phyloP scores from a whole-genome alignment of 2,113 vertebrate genomes.

The Prionailurus bengalensis region DNA sequence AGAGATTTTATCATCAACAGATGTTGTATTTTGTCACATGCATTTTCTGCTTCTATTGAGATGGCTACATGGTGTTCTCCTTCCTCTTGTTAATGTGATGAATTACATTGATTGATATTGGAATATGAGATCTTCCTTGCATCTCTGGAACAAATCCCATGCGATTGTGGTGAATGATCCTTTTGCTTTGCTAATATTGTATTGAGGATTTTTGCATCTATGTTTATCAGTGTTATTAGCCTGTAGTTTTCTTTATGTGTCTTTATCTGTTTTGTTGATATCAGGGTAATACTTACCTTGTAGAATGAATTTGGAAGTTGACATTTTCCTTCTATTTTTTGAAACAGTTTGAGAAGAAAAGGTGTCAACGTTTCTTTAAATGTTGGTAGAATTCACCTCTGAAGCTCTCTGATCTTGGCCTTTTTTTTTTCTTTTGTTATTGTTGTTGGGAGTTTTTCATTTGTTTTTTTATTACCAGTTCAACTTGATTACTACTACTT shows the following conservation, averaged over 20 bases:
- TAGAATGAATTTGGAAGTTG: not conserved
- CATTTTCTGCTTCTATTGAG: not conserved
- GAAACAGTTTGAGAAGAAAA: not conserved
- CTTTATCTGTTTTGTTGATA: not conserved
- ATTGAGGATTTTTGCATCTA: not conserved
- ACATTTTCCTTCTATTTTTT: not conserved
- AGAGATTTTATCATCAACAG: not conserved
- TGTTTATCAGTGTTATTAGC: not conserved
- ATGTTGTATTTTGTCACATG: not conserved
- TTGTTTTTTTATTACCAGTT: not conserved
- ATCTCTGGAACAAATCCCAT: not conserved
- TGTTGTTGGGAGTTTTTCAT: not conserved
- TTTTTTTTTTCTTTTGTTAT: not conserved
- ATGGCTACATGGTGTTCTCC: not conserved
- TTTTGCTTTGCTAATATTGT: not conserved
- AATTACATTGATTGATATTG: not conserved
- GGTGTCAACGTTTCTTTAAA: not conserved
- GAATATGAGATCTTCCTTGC: not conserved
- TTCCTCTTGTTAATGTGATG: not conserved
- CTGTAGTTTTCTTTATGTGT: not conserved
- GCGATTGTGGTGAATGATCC: not conserved
- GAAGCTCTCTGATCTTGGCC: not conserved
- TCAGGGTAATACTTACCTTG: not conserved
- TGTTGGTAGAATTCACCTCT: not conserved
- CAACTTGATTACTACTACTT: not conserved